Evolutionary conservation across 2,888 invertebrate genomes (phyloP), one percentile per base, ranked within the genome.

Genomic region (Pseudeuparius sepicola): DNA sequence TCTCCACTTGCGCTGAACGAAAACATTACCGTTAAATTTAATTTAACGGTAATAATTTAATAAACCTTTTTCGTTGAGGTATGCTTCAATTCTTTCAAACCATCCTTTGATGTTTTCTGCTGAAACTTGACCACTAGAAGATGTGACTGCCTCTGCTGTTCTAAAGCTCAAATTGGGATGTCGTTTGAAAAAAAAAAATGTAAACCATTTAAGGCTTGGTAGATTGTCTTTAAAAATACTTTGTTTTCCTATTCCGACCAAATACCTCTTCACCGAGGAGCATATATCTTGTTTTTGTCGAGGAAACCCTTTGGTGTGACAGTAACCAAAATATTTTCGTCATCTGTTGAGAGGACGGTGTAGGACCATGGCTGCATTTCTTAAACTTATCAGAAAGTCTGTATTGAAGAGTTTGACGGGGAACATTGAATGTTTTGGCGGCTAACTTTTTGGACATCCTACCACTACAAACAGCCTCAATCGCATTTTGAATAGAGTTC

Each of bases 221-320:
- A 25, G 14, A 25, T 10, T 25, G 13, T 25, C 26, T 10, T 25
- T 25, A n/a, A 25, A 25, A 25, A 25, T 10, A 7, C 7, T 25
- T 25, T 25, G 7, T 25, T 14, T 10, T 25, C 11, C 26, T 7
- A 3, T 9, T 9, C 14, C 14, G 7, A 14, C 11, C 7, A 25
- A 10, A n/a, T n/a, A 4, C 13, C 14, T 25, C 14, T 25, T 25
- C 4, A 25, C 26, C 7, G 26, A 25, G 4, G 14, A 5, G 13
- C 14, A 14, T 3, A 25, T n/a, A n/a, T n/a, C n/a, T n/a, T 28
- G 14, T 14, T 28, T 28, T n/a, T 17, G 14, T 6, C 29, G 6
- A 14, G 29, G 14, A 28, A 28, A 28, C 11, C 29, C 29, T 15
- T 14, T 28, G 4, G 14, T 28, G 7, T 28, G 14, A n/a, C 29